Base-by-base conservation (phyloP, 1,140 invertebrate genomes). In the Calycopis cecrops region DNA sequence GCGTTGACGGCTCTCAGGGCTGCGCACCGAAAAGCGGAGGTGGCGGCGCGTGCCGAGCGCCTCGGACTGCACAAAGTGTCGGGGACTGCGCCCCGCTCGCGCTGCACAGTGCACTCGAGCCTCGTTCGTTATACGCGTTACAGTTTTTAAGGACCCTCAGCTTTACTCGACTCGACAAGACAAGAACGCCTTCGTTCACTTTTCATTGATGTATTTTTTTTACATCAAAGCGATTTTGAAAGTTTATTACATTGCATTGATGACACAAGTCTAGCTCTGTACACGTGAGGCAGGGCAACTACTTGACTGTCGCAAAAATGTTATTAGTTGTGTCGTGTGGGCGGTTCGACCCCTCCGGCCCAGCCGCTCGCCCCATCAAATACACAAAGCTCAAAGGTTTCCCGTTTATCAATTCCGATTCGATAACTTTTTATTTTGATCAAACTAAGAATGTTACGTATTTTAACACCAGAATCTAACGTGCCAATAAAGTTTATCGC, bases 231-330 rank as follows among this genome's bases (percentile, higher is more conserved):
- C 28, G 51, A 37, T n/a, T 37, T 37, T 1, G 35, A 37, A 10
- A 35, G 4, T 37, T 37, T 3, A 37, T 37, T 4, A 37, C 3
- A 4, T n/a, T n/a, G 35, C n/a, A n/a, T 37, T 37, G 3, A 9
- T 37, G 34, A 37, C 9, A 37, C 35, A 9, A 37, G 9, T 2
- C 1, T 37, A 37, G 21, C 2, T 37, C 35, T 37, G 35, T 37
- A 3, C 9, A n/a, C 16, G 38, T 38, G 38, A 21, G 38, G 28
- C 9, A 42, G 18, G n/a, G 18, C 40, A n/a, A 21, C 38, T 40
- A 35, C 72, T 76, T 69, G 65, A 71, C 74, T 80, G 79, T 82
- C 80, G 73, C 73, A 84, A 85, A 84, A 85, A 85, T 85, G 79
- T 85, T 85, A 85, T 84, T 84, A 85, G 80, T 84, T 84, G 79